These are phyloP conservation scores for Nephrotoma guestfalica DNA, from an alignment of 2,888 invertebrate genomes.

Conservation along the genomic window DNA sequence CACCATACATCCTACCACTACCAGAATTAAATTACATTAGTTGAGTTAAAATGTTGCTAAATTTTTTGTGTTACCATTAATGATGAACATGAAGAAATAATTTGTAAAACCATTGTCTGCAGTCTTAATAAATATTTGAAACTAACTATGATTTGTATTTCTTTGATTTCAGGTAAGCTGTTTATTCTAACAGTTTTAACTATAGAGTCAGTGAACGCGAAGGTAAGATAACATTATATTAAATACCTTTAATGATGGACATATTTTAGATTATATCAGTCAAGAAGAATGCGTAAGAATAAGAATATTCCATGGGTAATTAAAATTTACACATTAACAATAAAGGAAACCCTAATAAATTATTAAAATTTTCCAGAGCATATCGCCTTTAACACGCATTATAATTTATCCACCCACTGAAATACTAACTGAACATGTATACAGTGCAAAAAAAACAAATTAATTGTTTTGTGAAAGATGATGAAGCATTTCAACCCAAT, in stretches of 20 bases:
- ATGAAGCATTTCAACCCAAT: background rate
- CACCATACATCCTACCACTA: background rate
- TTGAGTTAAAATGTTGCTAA: background rate
- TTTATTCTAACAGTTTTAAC: background rate
- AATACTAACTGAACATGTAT: background rate
- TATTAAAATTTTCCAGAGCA: background rate
- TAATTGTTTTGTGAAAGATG: background rate
- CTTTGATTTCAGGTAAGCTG: background rate
- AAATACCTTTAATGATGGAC: background rate
- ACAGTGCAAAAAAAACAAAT: background rate
- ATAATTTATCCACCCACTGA: background rate
- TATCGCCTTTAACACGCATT: background rate
- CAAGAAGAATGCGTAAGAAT: too few relatives aligned
- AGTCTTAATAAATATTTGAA: background rate
- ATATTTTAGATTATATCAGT: too few relatives aligned
- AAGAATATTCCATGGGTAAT: background rate
- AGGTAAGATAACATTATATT: background rate
- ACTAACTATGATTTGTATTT: background rate
- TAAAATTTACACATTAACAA: background rate
- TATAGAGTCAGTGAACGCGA: background rate
- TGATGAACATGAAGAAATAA: background rate
- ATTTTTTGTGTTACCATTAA: background rate
- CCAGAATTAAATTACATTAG: background rate
- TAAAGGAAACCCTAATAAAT: background rate
- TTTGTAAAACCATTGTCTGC: background rate